These are phyloP conservation scores for Amphiprion clarkii DNA, from an alignment of 2,797 vertebrate genomes.

Conservation along the genomic window DNA sequence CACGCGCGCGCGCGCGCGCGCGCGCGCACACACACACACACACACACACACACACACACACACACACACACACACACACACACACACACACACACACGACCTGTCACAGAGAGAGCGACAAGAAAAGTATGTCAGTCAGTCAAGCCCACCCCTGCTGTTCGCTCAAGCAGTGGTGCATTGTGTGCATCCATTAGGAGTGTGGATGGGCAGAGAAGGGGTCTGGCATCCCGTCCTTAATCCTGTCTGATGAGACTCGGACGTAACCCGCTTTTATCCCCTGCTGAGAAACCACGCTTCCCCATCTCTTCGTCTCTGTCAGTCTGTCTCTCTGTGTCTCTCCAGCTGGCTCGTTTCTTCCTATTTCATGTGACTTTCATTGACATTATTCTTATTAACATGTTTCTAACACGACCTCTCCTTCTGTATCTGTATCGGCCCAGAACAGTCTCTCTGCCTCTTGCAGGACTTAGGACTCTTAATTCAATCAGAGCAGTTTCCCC, in stretches of 20 bases:
- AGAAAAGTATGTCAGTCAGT: slow-evolving; percentile 65
- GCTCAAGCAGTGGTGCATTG: slow-evolving; percentile 43
- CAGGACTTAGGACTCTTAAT: slow-evolving; percentile 41
- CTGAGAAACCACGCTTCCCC: slow-evolving; percentile 67
- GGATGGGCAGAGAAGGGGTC: slow-evolving; percentile 68
- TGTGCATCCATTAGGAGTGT: slow-evolving; percentile 47
- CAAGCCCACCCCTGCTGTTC: slow-evolving; percentile 55
- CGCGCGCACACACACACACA: not conserved
- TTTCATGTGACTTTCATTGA: slow-evolving; percentile 41
- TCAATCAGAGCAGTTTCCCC: slow-evolving; percentile 46
- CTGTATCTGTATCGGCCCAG: not conserved
- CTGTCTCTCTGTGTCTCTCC: slow-evolving; percentile 35
- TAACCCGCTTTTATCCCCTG: slow-evolving; percentile 79
- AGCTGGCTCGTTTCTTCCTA: slow-evolving; percentile 17
- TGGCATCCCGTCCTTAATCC: slow-evolving; percentile 77
- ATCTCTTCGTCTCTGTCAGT: slow-evolving; percentile 28
- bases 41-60: not conserved
- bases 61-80: not conserved
- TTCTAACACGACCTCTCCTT: not conserved
- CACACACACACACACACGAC: slow-evolving; percentile 17
- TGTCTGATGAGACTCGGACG: slow-evolving; percentile 78
- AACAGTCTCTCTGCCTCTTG: slow-evolving; percentile 1
- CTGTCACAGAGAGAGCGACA: slow-evolving; percentile 37
- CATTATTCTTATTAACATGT: slow-evolving; percentile 3
- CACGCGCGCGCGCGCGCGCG: too few species aligned